Evolutionary conservation across 1,140 invertebrate species (phyloP), one percentile per base, ranked within the genome.

Genomic region (Calephelis virginiensis): DNA sequence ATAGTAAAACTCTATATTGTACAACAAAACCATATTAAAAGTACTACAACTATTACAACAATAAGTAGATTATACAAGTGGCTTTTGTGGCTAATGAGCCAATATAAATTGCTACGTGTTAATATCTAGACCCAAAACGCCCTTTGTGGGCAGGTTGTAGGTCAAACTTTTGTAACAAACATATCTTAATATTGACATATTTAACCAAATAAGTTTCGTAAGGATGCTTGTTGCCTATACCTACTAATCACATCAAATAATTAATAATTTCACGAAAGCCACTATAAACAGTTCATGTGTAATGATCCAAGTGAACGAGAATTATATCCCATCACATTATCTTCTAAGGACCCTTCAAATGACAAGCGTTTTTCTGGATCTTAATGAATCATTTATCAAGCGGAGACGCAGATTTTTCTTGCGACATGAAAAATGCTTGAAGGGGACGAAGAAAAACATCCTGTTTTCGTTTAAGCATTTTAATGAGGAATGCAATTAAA

Each of bases 351-450:
- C 53, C 28, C 28, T 59, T 38, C 53, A 59, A 59, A 59, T 59
- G 53, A 59, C 53, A 37, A 59, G 28, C 53, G 53, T 59, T 59
- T 59, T 59, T 59, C 53, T 37, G 37, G 53, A 59, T 59, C 53
- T 59, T 59, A 59, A 59, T 59, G 53, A 59, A 59, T 59, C 53
- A 59, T 59, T 59, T 59, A 37, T 59, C 53, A 59, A 59, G 37
- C 53, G 28, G 12, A 28, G 53, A 59, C 53, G 53, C 37, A 59
- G 53, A 59, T 59, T 59, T 59, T 59, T 59, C 53, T 59, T 59
- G n/a, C 53, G 53, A 59, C 53, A 59, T 59, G 53, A 59, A 59
- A 59, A 59, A 59, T 59, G 53, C 53, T 59, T 10, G 37, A 59
- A 37, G 53, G 53, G 53, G 37, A n/a, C 53, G 12, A 12, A 12